Evolutionary conservation across 2,888 invertebrate species (phyloP).

Genomic region (Ctenicera cuprea): DNA sequence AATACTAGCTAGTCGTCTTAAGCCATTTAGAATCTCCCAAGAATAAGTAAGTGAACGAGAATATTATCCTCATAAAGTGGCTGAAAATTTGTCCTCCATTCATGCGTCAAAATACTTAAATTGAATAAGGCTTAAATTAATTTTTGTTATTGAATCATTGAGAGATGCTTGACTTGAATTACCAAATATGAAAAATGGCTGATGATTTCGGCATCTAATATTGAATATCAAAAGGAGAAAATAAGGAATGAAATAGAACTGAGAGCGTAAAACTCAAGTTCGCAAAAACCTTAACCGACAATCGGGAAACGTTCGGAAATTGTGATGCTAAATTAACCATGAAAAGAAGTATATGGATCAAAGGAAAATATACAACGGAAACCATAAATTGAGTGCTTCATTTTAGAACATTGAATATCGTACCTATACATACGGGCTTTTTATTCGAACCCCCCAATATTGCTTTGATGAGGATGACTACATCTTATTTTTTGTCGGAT

Average conservation of each 20-base stretch:
- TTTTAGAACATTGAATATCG: conserved; percentile 26
- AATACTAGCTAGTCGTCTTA: too few relatives aligned
- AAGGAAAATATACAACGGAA: conserved; percentile 27
- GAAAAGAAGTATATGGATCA: conserved; percentile 36
- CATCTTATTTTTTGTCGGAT: conserved; percentile 3
- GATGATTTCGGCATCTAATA: too few relatives aligned
- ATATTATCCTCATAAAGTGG: too few relatives aligned
- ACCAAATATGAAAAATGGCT: too few relatives aligned
- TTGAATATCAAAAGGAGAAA: neutral
- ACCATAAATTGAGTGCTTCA: conserved; percentile 25
- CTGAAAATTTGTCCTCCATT: too few relatives aligned
- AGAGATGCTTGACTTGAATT: too few relatives aligned
- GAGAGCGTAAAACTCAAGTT: conserved; percentile 19
- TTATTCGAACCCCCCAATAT: neutral
- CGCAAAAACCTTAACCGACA: conserved; percentile 28
- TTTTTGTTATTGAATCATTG: too few relatives aligned
- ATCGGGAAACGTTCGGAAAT: conserved; percentile 30
- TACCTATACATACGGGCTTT: conserved; percentile 3
- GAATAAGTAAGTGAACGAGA: too few relatives aligned
- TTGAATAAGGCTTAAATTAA: too few relatives aligned
- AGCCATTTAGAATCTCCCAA: too few relatives aligned
- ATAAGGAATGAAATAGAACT: conserved; percentile 17
- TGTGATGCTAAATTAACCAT: conserved; percentile 43
- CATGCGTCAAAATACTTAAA: too few relatives aligned
- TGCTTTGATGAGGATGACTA: neutral